Conservation (phyloP, 2,113 vertebrate genomes). For the Symphodus melops region DNA sequence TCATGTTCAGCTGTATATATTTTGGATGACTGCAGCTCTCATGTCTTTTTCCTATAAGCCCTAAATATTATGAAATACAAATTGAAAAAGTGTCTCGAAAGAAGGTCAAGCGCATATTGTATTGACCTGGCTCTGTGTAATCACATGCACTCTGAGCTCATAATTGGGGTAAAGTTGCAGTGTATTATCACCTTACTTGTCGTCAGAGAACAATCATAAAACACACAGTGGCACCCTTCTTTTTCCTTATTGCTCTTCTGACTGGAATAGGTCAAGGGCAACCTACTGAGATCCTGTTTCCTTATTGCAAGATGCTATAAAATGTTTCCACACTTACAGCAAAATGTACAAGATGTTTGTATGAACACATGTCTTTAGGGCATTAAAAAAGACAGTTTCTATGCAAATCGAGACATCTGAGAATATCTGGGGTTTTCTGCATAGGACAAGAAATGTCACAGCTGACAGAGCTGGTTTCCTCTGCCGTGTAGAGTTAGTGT, state of each 20-base stretch:
- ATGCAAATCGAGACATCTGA: background rate
- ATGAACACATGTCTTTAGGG: background rate
- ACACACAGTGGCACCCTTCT: conserved; percentile 13
- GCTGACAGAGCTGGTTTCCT: background rate
- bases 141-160: background rate
- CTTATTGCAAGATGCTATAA: conserved; percentile 32
- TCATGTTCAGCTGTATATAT: background rate
- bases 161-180: background rate
- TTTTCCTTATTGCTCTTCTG: conserved; percentile 48
- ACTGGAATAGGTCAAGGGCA: background rate
- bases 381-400: background rate
- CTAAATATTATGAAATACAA: background rate
- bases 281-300: background rate
- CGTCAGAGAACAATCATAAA: conserved; percentile 27
- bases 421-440: no score
- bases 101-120: background rate
- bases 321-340: background rate
- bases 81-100: background rate
- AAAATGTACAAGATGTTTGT: background rate
- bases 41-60: background rate
- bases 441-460: background rate
- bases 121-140: background rate
- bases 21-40: background rate
- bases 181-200: background rate
- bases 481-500: background rate